Evolutionary conservation across 2,113 vertebrate species (phyloP).

Genomic region (Corydoras sp.): DNA sequence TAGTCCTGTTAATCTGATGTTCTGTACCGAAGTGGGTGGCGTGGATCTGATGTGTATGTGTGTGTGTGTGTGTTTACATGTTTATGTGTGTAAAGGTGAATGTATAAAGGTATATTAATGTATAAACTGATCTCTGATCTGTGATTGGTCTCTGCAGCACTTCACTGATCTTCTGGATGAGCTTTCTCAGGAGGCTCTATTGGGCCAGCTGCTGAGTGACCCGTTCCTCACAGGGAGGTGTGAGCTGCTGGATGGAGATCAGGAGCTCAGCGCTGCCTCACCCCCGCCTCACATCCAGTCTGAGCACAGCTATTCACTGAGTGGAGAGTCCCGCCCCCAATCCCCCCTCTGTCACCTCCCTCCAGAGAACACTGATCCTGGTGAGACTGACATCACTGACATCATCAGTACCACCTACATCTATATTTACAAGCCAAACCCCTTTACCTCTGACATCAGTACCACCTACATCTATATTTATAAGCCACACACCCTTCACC

Average conservation of each 20-base stretch:
- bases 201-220: slow-evolving; percentile 94
- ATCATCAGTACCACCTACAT: too few species aligned
- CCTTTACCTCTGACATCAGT: too few species aligned
- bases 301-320: slow-evolving; percentile 95
- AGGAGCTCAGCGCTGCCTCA: slow-evolving; percentile 72
- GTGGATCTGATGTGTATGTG: too few species aligned
- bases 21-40: too few species aligned
- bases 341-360: slow-evolving; percentile 85
- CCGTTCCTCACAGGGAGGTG: slow-evolving; percentile 88
- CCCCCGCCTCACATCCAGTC: slow-evolving; percentile 90
- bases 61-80: too few species aligned
- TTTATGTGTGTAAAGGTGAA: too few species aligned
- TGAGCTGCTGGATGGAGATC: slow-evolving; percentile 74
- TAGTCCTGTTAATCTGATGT: too few species aligned
- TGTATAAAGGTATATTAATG: not conserved
- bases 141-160: slow-evolving; percentile 67
- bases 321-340: slow-evolving; percentile 87
- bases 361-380: slow-evolving; percentile 77
- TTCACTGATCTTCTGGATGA: slow-evolving; percentile 95
- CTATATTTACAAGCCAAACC: too few species aligned
- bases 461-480: too few species aligned
- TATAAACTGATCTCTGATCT: not conserved
- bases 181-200: slow-evolving; percentile 86
- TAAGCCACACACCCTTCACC: too few species aligned
- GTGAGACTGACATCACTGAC: slow-evolving; percentile 54